These are phyloP conservation scores for Delphinus delphis DNA, from an alignment of 2,113 vertebrate genomes.

Conservation along the genomic window DNA sequence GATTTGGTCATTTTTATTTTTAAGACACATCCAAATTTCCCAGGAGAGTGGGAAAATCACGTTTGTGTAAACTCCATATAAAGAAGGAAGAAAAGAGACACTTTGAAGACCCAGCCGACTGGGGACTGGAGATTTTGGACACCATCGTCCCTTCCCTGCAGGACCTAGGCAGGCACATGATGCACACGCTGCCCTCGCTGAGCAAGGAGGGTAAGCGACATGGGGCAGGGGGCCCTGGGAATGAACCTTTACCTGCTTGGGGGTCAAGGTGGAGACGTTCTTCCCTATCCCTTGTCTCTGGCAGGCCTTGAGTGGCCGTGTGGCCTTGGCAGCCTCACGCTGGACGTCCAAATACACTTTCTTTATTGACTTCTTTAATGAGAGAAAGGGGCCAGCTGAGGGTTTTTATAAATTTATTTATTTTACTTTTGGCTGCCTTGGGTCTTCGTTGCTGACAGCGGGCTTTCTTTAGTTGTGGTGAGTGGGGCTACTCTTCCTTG, in stretches of 20 bases:
- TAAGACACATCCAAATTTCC: neutral
- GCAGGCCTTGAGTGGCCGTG: neutral
- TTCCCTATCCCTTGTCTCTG: neutral
- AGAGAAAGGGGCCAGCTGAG: neutral
- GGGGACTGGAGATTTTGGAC: slow-evolving; percentile 74
- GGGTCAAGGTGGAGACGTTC: neutral
- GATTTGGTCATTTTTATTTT: slow-evolving; percentile 22
- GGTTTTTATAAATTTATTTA: neutral
- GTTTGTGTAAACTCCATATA: neutral
- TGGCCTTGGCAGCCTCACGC: neutral
- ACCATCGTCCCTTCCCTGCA: slow-evolving; percentile 34
- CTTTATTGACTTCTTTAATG: neutral
- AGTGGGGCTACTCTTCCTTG: too few relatives aligned
- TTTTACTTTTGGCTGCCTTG: too few relatives aligned
- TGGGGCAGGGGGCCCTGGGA: neutral
- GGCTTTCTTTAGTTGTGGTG: too few relatives aligned
- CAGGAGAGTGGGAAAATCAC: neutral
- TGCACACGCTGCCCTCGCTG: slow-evolving; percentile 77
- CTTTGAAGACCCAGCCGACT: neutral
- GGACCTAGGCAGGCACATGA: slow-evolving; percentile 52
- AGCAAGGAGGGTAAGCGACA: slow-evolving; percentile 77
- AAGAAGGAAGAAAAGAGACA: neutral
- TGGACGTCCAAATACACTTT: neutral
- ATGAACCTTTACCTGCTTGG: neutral
- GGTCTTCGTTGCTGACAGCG: too few relatives aligned